Conservation (phyloP, 2,888 invertebrate genomes). For the Branchipolynoe longqiensis region DNA sequence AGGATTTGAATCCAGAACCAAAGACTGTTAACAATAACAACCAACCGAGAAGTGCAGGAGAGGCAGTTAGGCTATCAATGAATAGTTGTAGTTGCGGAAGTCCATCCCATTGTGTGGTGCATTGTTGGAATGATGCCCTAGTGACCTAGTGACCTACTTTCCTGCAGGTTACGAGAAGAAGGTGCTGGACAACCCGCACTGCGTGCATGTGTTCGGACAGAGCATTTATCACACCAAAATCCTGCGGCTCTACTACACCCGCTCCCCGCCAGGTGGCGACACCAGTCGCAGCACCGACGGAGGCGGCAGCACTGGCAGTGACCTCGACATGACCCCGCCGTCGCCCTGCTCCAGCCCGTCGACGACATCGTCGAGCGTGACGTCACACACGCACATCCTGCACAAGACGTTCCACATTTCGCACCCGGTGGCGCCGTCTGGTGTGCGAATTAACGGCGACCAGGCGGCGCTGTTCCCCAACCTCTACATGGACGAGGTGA, state of each 20-base stretch:
- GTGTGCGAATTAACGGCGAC: constrained; percentile 43
- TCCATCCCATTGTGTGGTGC: too few species aligned
- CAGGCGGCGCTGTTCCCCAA: constrained; percentile 40
- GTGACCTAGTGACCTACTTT: too few species aligned
- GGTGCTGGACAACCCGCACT: constrained; percentile 52
- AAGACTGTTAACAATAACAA: constrained; percentile 4
- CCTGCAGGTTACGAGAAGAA: constrained; percentile 46
- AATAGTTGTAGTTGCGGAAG: too few species aligned
- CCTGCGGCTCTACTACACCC: constrained; percentile 28
- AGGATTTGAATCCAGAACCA: constrained; percentile 48
- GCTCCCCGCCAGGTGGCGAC: not conserved
- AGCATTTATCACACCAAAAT: constrained; percentile 50
- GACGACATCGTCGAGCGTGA: not conserved
- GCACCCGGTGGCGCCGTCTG: constrained; percentile 22
- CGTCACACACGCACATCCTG: constrained; percentile 27
- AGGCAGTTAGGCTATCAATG: too few species aligned
- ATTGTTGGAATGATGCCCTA: too few species aligned
- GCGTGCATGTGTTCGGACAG: constrained; percentile 47
- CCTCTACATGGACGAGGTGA: constrained; percentile 39
- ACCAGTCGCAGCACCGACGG: not conserved
- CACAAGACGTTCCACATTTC: constrained; percentile 55
- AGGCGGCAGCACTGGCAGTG: constrained; percentile 30
- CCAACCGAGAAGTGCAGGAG: too few species aligned
- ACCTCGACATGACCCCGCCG: constrained; percentile 41
- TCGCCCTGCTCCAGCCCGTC: constrained; percentile 51